Percentiles rank a stretch among this genome's conserved stretches.
phyloP scores from a whole-genome alignment of 2,888 invertebrate species.

The Crocallis elinguaria region DNA sequence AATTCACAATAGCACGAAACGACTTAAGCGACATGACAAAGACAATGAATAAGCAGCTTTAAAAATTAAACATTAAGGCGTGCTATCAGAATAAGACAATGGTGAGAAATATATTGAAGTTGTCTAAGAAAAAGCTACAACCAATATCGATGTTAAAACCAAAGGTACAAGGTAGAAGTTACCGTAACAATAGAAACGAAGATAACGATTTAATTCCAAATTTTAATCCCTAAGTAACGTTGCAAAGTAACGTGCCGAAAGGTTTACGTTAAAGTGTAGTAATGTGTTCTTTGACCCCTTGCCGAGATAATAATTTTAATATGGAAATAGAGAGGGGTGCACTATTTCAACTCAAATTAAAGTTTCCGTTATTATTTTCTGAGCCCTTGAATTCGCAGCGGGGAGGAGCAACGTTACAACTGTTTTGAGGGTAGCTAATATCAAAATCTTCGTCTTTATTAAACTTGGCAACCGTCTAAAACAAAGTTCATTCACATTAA shows the following conservation, averaged over 20 bases:
- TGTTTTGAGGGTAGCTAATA: conserved; percentile 48
- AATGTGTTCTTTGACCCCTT: conserved; percentile 80
- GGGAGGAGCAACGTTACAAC: conserved; percentile 45
- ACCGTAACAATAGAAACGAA: conserved; percentile 46
- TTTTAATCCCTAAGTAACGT: conserved; percentile 69
- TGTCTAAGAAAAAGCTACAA: conserved; percentile 45
- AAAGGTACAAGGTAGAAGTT: conserved; percentile 60
- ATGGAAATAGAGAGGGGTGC: conserved; percentile 71
- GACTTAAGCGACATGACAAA: conserved; percentile 38
- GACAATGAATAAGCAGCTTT: conserved; percentile 45
- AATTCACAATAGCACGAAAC: conserved; percentile 36
- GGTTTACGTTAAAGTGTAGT: conserved; percentile 70
- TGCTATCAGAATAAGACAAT: conserved; percentile 30
- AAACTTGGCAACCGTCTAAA: conserved; percentile 10
- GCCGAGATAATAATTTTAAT: conserved; percentile 74
- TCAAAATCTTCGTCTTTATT: conserved; percentile 5
- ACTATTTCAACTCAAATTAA: conserved; percentile 74
- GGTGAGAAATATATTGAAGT: conserved; percentile 49
- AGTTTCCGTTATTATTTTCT: conserved; percentile 70
- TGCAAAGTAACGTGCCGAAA: conserved; percentile 72
- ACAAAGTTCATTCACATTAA: conserved; percentile 31
- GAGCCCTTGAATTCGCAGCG: conserved; percentile 58
- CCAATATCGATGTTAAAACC: conserved; percentile 61
- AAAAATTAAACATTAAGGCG: conserved; percentile 9
- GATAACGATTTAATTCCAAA: conserved; percentile 53